These are phyloP conservation scores for Holacanthella duospinosa DNA, from an alignment of 2,888 invertebrate species.

Conservation along the genomic window DNA sequence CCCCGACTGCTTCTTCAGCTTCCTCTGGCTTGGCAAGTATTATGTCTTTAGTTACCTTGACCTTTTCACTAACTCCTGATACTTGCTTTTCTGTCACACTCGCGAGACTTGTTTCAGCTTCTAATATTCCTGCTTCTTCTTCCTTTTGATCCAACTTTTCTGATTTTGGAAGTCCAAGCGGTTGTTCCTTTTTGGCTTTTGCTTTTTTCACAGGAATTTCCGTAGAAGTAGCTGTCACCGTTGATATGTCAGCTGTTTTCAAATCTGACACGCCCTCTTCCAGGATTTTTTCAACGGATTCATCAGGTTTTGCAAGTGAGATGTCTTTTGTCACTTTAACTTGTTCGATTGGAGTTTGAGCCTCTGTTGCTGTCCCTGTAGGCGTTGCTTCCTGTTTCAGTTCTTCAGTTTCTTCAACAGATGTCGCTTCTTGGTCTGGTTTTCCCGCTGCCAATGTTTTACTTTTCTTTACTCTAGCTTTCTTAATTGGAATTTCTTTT, in stretches of 20 bases:
- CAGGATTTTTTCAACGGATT: neutral
- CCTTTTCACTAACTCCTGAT: conserved; percentile 8
- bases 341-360: conserved; percentile 8
- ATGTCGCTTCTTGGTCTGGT: conserved; percentile 14
- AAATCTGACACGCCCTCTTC: neutral
- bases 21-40: conserved; percentile 9
- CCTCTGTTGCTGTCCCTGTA: too few relatives aligned
- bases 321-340: conserved; percentile 10
- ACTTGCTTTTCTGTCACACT: conserved; percentile 11
- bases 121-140: too few relatives aligned
- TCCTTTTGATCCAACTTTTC: neutral
- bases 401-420: conserved; percentile 6
- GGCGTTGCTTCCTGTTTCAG: conserved; percentile 8
- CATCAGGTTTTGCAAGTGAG: conserved; percentile 8
- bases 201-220: conserved; percentile 8
- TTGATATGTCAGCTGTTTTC: neutral
- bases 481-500: conserved; percentile 10
- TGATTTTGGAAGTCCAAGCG: neutral
- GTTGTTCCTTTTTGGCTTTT: conserved; percentile 1
- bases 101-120: conserved; percentile 1
- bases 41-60: conserved; percentile 7
- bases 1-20: conserved; percentile 10
- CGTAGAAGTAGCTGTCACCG: neutral
- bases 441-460: neutral
- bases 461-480: conserved; percentile 14